Percentiles rank a stretch among this genome's conserved stretches.
These are phyloP conservation scores for Drosophila lutescens DNA, from an alignment of 2,888 invertebrate species.

Conservation along the genomic window DNA sequence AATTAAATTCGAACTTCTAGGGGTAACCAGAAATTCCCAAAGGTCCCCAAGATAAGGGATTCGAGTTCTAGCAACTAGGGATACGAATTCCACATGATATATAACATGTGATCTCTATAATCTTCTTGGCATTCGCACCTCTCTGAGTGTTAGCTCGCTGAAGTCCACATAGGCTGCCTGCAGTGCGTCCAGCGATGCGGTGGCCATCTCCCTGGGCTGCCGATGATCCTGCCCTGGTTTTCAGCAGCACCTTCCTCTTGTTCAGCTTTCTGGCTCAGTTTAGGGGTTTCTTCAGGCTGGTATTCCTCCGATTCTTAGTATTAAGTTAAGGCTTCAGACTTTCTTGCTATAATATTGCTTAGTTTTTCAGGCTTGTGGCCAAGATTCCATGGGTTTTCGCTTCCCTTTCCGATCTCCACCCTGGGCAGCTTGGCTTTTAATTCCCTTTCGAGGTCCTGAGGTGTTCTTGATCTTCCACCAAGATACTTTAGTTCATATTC, in stretches of 20 bases:
- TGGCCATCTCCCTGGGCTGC: slow-evolving; percentile 32
- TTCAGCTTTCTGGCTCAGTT: not conserved
- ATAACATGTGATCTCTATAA: not conserved
- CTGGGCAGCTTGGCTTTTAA: too few relatives aligned
- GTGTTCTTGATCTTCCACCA: not conserved
- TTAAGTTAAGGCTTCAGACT: not conserved
- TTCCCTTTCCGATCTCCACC: too few relatives aligned
- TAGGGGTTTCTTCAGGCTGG: not conserved
- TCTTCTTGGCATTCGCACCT: slow-evolving; percentile 36
- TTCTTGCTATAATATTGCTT: not conserved
- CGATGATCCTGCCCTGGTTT: not conserved
- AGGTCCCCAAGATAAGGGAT: too few relatives aligned
- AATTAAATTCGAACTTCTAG: too few relatives aligned
- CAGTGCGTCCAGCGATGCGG: slow-evolving; percentile 53
- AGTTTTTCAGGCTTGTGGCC: not conserved
- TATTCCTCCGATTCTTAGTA: not conserved
- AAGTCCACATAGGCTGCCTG: slow-evolving; percentile 59
- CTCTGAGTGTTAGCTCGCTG: slow-evolving; percentile 50
- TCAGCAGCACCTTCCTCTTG: not conserved
- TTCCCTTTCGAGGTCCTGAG: not conserved
- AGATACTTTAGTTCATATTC: not conserved
- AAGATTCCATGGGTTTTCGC: not conserved
- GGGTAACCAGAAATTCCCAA: too few relatives aligned
- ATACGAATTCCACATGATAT: not conserved
- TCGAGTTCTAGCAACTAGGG: too few relatives aligned